Percentiles rank a stretch among this genome's conserved stretches.
These are phyloP conservation scores for Telmatherina bonti DNA, from an alignment of 2,797 vertebrate species.

Conservation along the genomic window DNA sequence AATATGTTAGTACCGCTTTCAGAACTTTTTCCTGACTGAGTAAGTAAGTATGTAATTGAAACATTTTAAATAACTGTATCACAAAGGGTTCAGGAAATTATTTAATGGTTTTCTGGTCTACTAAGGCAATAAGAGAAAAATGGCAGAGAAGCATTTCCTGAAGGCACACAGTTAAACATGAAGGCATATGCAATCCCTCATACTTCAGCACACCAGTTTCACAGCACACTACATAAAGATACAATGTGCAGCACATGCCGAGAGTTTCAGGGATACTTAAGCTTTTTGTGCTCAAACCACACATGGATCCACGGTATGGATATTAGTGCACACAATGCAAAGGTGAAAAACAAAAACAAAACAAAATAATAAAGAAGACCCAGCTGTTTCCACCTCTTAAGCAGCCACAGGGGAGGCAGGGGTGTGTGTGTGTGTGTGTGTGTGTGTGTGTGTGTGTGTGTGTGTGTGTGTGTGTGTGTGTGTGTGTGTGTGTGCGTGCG, in stretches of 20 bases:
- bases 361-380: background rate
- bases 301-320: background rate
- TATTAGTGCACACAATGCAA: background rate
- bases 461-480: too few relatives aligned
- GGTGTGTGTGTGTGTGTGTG: slow-evolving; percentile 10
- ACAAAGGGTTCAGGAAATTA: slow-evolving; percentile 31
- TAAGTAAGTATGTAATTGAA: too few relatives aligned
- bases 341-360: background rate
- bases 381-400: slow-evolving; percentile 46
- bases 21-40: background rate
- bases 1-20: too few relatives aligned
- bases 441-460: too few relatives aligned
- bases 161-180: slow-evolving; percentile 40
- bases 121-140: slow-evolving; percentile 31
- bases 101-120: slow-evolving; percentile 33
- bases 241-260: too few relatives aligned
- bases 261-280: too few relatives aligned
- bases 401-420: slow-evolving; percentile 26
- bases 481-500: too few relatives aligned
- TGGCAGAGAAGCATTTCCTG: slow-evolving; percentile 38
- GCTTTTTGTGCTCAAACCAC: slow-evolving; percentile 9
- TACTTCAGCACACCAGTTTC: slow-evolving; percentile 25
- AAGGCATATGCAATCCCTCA: slow-evolving; percentile 47
- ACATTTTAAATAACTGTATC: slow-evolving; percentile 18
- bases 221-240: slow-evolving; percentile 27